Evolutionary conservation across 2,113 vertebrate genomes (phyloP).

Genomic region (Murina feae): DNA sequence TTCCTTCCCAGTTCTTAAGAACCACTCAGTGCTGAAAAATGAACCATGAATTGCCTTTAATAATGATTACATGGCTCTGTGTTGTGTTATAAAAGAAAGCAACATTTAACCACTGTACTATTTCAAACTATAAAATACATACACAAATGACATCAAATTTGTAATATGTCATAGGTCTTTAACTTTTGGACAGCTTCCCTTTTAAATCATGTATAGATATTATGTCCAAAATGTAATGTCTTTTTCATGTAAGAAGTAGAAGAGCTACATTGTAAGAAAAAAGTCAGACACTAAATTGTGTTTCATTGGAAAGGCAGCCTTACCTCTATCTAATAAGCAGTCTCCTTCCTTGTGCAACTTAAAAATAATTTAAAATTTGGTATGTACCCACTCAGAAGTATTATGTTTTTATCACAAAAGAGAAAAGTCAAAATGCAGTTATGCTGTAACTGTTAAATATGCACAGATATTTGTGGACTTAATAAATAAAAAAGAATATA

Average conservation of each 20-base stretch:
- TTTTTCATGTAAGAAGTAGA: background rate
- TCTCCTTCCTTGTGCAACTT: background rate
- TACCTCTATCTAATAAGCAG: background rate
- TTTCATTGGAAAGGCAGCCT: background rate
- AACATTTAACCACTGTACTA: background rate
- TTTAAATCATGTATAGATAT: background rate
- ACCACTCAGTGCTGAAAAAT: background rate
- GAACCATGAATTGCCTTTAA: background rate
- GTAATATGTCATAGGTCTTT: background rate
- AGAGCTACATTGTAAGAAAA: background rate
- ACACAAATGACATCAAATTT: background rate
- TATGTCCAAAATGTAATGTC: background rate
- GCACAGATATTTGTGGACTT: background rate
- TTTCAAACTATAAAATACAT: background rate
- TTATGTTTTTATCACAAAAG: background rate
- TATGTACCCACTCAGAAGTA: background rate
- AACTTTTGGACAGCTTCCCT: background rate
- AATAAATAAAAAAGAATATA: background rate
- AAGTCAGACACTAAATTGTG: background rate
- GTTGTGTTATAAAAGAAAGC: background rate
- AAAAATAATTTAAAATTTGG: background rate
- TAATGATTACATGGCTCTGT: background rate
- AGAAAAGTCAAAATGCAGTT: background rate
- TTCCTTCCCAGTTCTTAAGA: background rate
- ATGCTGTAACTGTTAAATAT: background rate